These are phyloP conservation scores for Eptatretus burgeri DNA, from an alignment of 2,113 vertebrate species.

Conservation along the genomic window DNA sequence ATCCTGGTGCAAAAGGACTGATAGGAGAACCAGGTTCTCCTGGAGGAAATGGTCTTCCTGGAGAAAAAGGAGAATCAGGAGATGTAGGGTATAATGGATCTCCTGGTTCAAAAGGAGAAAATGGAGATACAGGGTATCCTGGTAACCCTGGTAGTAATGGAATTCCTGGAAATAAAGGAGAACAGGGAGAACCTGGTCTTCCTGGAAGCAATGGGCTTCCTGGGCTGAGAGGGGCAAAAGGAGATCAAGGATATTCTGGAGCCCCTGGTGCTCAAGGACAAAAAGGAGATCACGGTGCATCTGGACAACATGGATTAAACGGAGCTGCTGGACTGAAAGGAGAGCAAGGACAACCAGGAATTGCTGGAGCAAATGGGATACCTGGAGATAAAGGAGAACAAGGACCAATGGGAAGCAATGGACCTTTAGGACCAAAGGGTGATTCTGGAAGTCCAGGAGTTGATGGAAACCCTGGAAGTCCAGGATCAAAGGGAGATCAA, in stretches of 20 bases:
- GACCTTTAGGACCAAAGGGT: slow-evolving; percentile 26
- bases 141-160: slow-evolving; percentile 31
- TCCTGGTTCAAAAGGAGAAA: slow-evolving; percentile 1
- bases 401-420: too few species aligned
- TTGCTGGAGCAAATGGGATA: too few species aligned
- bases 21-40: slow-evolving; percentile 20
- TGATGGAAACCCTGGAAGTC: slow-evolving; percentile 28
- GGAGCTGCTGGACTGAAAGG: too few species aligned
- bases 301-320: too few species aligned
- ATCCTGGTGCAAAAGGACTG: slow-evolving; percentile 40
- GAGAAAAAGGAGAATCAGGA: too few species aligned
- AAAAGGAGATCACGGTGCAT: slow-evolving; percentile 18
- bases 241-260: slow-evolving; percentile 24
- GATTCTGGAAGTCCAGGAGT: slow-evolving; percentile 24
- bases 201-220: slow-evolving; percentile 35
- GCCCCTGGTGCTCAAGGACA: slow-evolving; percentile 46
- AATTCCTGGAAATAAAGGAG: slow-evolving; percentile 14
- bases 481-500: slow-evolving; percentile 22
- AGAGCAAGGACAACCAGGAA: too few species aligned
- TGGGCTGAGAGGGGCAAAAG: slow-evolving; percentile 33
- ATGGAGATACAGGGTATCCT: slow-evolving; percentile 15
- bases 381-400: too few species aligned
- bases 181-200: slow-evolving; percentile 33
- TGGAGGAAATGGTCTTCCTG: slow-evolving; percentile 27
- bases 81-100: slow-evolving; percentile 7